Base-by-base conservation (phyloP, 37 sponge, comb jelly and placozoan genomes). In the Chondrilla cf. caribensis region DNA sequence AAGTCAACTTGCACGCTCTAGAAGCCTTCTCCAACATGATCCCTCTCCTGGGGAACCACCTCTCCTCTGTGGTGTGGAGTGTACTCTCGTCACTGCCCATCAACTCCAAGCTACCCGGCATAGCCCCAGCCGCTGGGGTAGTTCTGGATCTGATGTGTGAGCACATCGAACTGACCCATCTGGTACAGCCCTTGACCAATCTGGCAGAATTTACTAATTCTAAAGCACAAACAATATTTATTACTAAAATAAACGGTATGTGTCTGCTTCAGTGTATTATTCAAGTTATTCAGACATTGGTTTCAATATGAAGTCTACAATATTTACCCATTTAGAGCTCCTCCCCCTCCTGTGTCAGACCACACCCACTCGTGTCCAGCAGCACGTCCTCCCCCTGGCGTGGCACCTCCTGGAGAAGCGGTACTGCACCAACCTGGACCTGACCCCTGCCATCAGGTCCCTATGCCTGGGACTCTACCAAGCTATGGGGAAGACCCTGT, bases 1-100 rank as follows among this genome's bases (percentile, higher is more conserved):
- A 96, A 77, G 96, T 96, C 66, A 96, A 96, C 72, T 71, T 90
- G 11, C 84, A 60, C 6, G 96, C 96, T 31, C 80, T 96, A 31
- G 59, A 88, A 75, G 84, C 84, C 25, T 90, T 96, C 81, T 47
- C 73, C 38, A 77, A 81, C 80, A 87, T 93, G 65, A 78, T 93
- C 39, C 89, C 92, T 26, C 64, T 87, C 8, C 89, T 96, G 37
- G 67, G 86, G 9, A 65, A 84, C 31, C 51, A 62, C 37, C 85
- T 96, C 9, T 58, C n/a, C 35, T 89, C 92, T 37, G 82, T 88
- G 17, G 39, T 88, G 14, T 44, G 60, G 58, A 73, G 37, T 25
- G 35, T 93, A 8, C 40, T 96, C 77, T 59, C 60, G 22, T 87
- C 94, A 8, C 82, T 96, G 24, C 60, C 91, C 22, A 40, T 73